Percentiles rank a stretch among this genome's conserved stretches.
phyloP scores from a whole-genome alignment of 2,113 vertebrate species.

The Oenanthe melanoleuca region DNA sequence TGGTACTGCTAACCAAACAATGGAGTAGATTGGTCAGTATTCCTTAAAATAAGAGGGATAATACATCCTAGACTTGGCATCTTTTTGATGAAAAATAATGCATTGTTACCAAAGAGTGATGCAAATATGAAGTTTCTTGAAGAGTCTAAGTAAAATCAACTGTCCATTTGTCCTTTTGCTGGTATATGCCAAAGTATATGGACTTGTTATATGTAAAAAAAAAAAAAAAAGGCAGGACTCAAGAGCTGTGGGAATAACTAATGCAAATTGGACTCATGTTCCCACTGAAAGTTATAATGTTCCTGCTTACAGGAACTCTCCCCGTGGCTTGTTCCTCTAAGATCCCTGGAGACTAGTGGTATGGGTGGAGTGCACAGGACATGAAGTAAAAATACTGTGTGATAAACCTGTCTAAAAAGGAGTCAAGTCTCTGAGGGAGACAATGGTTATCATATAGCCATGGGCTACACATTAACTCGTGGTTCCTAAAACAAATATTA shows the following conservation, averaged over 20 bases:
- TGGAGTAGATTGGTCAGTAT: neutral
- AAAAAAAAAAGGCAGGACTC: neutral
- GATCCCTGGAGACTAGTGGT: neutral
- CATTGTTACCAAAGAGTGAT: neutral
- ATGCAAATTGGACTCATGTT: neutral
- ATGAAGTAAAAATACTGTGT: slow-evolving; percentile 3
- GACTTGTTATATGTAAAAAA: neutral
- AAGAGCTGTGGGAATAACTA: neutral
- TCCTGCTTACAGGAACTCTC: neutral
- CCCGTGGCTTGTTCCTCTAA: neutral
- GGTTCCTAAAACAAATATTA: slow-evolving; percentile 37
- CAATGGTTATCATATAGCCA: neutral
- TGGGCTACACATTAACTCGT: neutral
- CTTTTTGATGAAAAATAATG: neutral
- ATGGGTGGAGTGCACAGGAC: slow-evolving; percentile 26
- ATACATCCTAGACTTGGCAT: neutral
- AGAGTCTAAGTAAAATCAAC: neutral
- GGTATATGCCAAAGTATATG: neutral
- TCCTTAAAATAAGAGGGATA: neutral
- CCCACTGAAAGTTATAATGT: neutral
- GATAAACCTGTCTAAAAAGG: slow-evolving; percentile 20
- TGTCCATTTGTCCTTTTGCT: neutral
- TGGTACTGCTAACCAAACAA: neutral
- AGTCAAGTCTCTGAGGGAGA: neutral
- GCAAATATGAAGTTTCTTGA: neutral